These are phyloP conservation scores for Schizotus pectinicornis DNA, from an alignment of 2,888 invertebrate species.

Conservation along the genomic window DNA sequence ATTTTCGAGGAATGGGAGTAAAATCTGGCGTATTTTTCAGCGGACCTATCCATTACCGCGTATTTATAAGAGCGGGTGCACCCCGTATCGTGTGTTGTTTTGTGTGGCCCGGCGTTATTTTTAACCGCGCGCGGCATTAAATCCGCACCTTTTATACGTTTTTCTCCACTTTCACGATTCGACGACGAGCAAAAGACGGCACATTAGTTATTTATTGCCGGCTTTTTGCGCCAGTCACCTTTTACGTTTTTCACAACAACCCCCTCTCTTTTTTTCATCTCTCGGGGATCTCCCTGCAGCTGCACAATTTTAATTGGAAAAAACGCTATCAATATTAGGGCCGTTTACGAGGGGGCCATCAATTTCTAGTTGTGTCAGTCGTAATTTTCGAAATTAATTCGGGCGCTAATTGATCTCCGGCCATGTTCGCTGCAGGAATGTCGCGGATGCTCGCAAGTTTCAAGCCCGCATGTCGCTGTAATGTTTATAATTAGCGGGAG, in stretches of 20 bases:
- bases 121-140: constrained; percentile 24
- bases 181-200: constrained; percentile 29
- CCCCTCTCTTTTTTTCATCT: not conserved
- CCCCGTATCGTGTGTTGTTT: not conserved
- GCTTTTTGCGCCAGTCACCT: constrained; percentile 5
- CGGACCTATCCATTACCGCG: constrained; percentile 25
- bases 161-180: constrained; percentile 26
- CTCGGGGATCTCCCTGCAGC: too few relatives aligned
- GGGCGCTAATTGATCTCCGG: constrained; percentile 14
- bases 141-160: constrained; percentile 25
- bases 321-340: too few relatives aligned
- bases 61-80: constrained; percentile 29
- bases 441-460: constrained; percentile 10
- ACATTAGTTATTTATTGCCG: constrained; percentile 30
- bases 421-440: constrained; percentile 28
- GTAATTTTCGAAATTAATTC: not conserved
- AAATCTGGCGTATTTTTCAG: constrained; percentile 34
- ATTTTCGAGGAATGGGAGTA: constrained; percentile 25
- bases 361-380: not conserved
- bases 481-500: constrained; percentile 52
- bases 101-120: constrained; percentile 6
- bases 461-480: constrained; percentile 35
- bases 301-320: too few relatives aligned
- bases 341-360: not conserved
- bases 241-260: not conserved